Evolutionary conservation across 2,113 vertebrate species (phyloP).

Genomic region (Melanostigma gelatinosum): DNA sequence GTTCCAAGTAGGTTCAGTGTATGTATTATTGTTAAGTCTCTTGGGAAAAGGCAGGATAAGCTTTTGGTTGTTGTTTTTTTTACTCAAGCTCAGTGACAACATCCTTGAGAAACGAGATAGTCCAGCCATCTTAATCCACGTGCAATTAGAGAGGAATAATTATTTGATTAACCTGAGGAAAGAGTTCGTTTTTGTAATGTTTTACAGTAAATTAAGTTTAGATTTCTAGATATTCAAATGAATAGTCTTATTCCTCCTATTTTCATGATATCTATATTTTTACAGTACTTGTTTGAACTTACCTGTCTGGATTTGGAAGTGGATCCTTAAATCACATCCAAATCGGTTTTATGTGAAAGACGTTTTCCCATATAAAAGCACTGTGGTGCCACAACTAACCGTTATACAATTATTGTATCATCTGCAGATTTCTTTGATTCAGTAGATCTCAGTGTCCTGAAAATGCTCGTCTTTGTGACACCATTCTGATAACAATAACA

Average conservation of each 20-base stretch:
- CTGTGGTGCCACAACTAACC: background rate
- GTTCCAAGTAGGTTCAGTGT: slow-evolving; percentile 75
- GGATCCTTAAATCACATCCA: background rate
- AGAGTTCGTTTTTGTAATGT: too few species aligned
- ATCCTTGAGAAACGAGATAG: slow-evolving; percentile 43
- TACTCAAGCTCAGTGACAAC: slow-evolving; percentile 43
- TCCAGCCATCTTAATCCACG: slow-evolving; percentile 25
- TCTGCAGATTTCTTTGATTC: background rate
- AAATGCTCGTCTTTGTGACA: slow-evolving; percentile 1
- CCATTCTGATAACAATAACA: background rate
- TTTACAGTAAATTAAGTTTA: background rate
- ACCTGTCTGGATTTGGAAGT: background rate
- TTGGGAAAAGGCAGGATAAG: slow-evolving; percentile 78
- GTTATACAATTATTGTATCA: background rate
- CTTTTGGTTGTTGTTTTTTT: slow-evolving; percentile 44
- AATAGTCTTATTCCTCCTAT: background rate
- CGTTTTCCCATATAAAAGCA: background rate
- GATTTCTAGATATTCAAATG: background rate
- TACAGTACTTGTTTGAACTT: background rate
- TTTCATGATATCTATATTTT: background rate
- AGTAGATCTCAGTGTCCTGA: background rate
- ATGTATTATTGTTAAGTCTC: slow-evolving; percentile 71
- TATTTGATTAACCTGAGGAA: background rate
- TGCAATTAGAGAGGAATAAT: slow-evolving; percentile 17
- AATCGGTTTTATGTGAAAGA: background rate